Evolutionary conservation across 2,888 invertebrate species (phyloP), one percentile per base, ranked within the genome.

Genomic region (Scotopteryx bipunctaria): DNA sequence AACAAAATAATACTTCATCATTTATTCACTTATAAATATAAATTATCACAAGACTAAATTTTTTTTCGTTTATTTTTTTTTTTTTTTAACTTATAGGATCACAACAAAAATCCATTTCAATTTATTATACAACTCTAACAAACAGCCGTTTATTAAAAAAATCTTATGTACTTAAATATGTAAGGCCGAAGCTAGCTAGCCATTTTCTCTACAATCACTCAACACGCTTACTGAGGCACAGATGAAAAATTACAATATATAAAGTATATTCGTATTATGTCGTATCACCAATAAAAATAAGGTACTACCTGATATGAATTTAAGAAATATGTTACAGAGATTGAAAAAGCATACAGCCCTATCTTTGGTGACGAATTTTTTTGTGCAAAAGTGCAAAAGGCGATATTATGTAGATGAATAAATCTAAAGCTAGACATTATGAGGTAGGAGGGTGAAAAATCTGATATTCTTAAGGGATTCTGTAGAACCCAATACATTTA

Each of bases 11-110:
- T 90, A 87, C 83, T 88, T 84, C 81, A 82, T 87, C 79, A 81
- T 88, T 90, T 89, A 89, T 88, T 90, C 81, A 83, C 83, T 84
- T 87, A 83, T 82, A 81, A 79, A 86, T 87, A 87, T 86, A 87
- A 86, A 86, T 87, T 90, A 90, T 90, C 90, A 90, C 89, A 90
- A 89, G 88, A 89, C 88, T 84, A 87, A 84, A 71, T 77, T 82
- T 85, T 80, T 78, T 78, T 69, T 73, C 73, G 80, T 55, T 59
- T 59, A 59, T 57, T 80, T 72, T 23, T 80, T 73, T n/a, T n/a
- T 81, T 82, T 86, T 86, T 89, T 89, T 86, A 87, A 88, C 87
- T 86, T 80, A 83, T 81, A 42, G 82, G 82, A 89, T 89, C 89
- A 88, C 89, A 89, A 88, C 85, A 87, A 81, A 86, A 85, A 81